Percentiles rank a stretch among this genome's conserved stretches.
Evolutionary conservation across 2,888 invertebrate genomes (phyloP).

Genomic region (Leptothorax acervorum): DNA sequence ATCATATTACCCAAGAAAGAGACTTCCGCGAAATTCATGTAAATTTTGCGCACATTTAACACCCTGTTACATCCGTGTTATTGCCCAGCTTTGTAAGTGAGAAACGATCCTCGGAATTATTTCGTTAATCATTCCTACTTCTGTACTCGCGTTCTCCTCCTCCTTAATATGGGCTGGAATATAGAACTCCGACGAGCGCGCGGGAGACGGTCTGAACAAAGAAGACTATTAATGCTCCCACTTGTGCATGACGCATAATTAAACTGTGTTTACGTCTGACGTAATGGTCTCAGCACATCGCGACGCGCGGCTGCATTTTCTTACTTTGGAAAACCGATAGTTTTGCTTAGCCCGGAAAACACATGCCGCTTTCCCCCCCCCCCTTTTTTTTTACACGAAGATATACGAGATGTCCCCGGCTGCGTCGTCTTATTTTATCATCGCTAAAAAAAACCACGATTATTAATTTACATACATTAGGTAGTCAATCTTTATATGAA

Average conservation of each 20-base stretch:
- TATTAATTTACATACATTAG: neutral
- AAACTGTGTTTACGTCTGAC: conserved; percentile 43
- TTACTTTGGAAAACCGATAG: conserved; percentile 4
- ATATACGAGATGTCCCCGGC: neutral
- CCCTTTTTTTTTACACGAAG: neutral
- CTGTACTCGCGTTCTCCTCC: neutral
- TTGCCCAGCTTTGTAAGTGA: conserved; percentile 1
- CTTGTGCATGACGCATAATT: conserved; percentile 50
- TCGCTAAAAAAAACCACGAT: neutral
- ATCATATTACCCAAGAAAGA: neutral
- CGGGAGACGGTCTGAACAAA: conserved; percentile 24
- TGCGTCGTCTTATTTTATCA: conserved; percentile 1
- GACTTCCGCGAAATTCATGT: neutral
- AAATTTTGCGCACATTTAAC: neutral
- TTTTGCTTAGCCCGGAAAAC: neutral
- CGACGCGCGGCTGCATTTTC: neutral
- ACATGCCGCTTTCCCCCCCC: neutral
- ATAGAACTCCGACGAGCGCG: neutral
- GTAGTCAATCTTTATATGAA: neutral
- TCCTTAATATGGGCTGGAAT: conserved; percentile 40
- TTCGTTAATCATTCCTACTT: conserved; percentile 13
- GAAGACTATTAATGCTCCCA: conserved; percentile 43
- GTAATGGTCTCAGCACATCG: conserved; percentile 15
- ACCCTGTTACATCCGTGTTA: neutral
- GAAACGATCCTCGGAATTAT: conserved; percentile 43